A percentile compares a stretch with the other conserved stretches of the same genome.
Conservation (phyloP, 2,113 vertebrate genomes). For the Elachura formosa region DNA sequence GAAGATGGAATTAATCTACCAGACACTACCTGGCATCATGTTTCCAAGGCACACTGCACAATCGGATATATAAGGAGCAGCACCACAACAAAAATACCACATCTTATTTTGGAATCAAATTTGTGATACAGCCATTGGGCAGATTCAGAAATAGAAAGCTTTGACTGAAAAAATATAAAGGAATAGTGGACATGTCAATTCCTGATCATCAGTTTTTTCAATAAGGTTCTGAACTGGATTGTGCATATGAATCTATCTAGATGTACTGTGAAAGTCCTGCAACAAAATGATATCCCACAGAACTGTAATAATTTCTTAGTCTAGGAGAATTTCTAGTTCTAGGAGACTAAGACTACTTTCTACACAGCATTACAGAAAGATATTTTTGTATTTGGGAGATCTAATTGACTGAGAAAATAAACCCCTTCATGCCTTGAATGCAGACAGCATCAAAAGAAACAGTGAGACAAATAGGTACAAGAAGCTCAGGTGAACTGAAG, state of each 20-base stretch:
- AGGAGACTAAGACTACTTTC: no score
- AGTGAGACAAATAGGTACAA: fast-evolving
- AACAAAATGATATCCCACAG: neutral
- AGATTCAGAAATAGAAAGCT: neutral
- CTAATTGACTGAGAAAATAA: neutral
- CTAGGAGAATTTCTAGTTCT: no score
- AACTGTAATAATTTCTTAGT: neutral
- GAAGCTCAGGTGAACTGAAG: neutral
- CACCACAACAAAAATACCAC: neutral
- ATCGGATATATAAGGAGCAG: neutral
- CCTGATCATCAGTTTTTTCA: neutral
- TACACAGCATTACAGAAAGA: neutral
- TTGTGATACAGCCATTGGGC: neutral
- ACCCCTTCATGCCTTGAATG: neutral
- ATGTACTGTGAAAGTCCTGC: neutral
- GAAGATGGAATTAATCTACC: neutral
- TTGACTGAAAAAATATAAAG: neutral
- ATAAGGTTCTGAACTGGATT: neutral
- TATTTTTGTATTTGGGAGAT: neutral
- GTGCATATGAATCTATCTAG: neutral
- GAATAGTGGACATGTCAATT: neutral
- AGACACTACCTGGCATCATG: neutral
- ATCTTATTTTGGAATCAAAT: neutral
- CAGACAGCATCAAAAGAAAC: neutral
- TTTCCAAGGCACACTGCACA: neutral